phyloP scores from a whole-genome alignment of 2,888 invertebrate genomes.

The Cistogaster globosa region DNA sequence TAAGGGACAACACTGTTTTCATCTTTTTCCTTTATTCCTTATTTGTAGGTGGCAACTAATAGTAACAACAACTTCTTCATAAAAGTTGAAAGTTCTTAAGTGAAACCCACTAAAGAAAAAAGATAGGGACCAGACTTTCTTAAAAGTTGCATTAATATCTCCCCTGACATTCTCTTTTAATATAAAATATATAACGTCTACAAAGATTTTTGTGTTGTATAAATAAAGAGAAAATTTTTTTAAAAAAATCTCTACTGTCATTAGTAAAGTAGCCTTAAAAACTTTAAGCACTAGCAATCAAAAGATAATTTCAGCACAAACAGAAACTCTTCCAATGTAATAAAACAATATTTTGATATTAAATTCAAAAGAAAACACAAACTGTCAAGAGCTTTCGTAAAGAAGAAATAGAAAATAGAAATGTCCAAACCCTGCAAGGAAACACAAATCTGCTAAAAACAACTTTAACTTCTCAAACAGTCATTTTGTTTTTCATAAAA shows the following conservation, averaged over 20 bases:
- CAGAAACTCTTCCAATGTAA: neutral
- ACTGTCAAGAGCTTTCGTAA: constrained; percentile 7
- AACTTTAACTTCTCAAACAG: constrained; percentile 18
- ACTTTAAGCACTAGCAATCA: neutral
- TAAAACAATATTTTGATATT: neutral
- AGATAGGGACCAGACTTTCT: no score
- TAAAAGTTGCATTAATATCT: no score
- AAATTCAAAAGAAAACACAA: neutral
- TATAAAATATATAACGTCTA: no score
- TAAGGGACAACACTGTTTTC: no score
- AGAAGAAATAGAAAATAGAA: neutral
- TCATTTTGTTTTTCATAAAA: constrained; percentile 16
- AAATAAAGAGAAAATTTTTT: neutral
- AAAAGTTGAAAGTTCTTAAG: no score
- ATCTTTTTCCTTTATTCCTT: no score
- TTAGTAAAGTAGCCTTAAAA: neutral
- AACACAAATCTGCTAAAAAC: no score
- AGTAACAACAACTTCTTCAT: no score
- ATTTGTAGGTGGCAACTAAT: no score
- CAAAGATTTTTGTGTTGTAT: no score
- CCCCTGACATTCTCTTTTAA: no score
- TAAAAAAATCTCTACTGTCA: neutral
- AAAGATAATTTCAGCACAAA: neutral
- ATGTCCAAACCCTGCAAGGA: neutral
- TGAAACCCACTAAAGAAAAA: no score